Percentiles rank a stretch among this genome's conserved stretches.
Conservation (phyloP, 2,113 vertebrate genomes). For the Hypanus sabinus region DNA sequence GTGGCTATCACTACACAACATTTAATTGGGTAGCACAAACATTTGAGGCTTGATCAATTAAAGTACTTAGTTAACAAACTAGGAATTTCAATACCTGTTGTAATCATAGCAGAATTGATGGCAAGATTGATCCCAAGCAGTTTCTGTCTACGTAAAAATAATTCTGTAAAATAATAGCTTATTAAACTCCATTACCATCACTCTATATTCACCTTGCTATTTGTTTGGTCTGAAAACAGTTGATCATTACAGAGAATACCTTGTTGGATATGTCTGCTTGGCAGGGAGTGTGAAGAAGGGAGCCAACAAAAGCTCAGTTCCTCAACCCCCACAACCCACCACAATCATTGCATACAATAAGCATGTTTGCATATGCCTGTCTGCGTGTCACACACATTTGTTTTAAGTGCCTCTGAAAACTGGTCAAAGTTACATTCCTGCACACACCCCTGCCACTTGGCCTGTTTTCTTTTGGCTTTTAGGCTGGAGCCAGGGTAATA, state of each 20-base stretch:
- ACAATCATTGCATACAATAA: too few relatives aligned
- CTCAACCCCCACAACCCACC: too few relatives aligned
- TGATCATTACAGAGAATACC: neutral
- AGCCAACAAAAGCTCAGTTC: too few relatives aligned
- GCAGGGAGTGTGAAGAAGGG: too few relatives aligned
- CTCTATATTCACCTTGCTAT: neutral
- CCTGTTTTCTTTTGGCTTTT: neutral
- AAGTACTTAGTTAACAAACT: constrained; percentile 18
- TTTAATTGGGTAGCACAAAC: constrained; percentile 35
- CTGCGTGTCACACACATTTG: too few relatives aligned
- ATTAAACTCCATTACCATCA: neutral
- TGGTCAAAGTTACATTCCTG: too few relatives aligned
- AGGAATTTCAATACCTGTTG: constrained; percentile 30
- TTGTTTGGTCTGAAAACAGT: neutral
- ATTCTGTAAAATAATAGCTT: neutral
- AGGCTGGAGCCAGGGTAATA: neutral
- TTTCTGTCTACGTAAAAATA: neutral
- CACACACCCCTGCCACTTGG: neutral
- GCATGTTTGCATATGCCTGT: too few relatives aligned
- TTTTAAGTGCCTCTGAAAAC: too few relatives aligned
- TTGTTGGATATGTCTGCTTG: neutral
- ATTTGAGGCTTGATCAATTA: constrained; percentile 38
- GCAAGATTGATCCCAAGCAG: neutral
- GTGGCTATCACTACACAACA: neutral
- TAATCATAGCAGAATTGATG: constrained; percentile 51